Percentiles rank a stretch among this genome's conserved stretches.
Conservation (phyloP, 2,888 invertebrate genomes). For the Latrodectus elegans region DNA sequence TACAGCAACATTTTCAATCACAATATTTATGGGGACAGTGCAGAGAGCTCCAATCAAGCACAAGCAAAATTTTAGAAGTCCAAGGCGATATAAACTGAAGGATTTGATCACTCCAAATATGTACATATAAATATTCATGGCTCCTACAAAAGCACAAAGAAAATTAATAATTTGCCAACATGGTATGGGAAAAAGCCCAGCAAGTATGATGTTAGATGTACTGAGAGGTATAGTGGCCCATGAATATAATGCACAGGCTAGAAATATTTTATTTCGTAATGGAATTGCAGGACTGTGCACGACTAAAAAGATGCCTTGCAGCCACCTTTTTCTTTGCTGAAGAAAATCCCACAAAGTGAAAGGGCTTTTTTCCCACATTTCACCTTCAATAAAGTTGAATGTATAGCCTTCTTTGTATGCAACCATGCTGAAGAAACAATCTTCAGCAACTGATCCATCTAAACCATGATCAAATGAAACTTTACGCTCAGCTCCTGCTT, state of each 20-base stretch:
- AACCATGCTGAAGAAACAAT: slow-evolving; percentile 97
- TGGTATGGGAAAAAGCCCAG: slow-evolving; percentile 89
- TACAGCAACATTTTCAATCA: slow-evolving; percentile 95
- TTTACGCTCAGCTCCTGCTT: slow-evolving; percentile 76
- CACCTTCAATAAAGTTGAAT: slow-evolving; percentile 97
- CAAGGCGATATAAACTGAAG: slow-evolving; percentile 91
- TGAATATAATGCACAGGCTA: slow-evolving; percentile 92
- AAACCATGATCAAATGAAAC: slow-evolving; percentile 97
- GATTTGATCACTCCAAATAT: slow-evolving; percentile 98
- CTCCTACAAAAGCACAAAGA: slow-evolving; percentile 91
- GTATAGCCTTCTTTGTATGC: slow-evolving; percentile 92
- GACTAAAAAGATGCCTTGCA: slow-evolving; percentile 78
- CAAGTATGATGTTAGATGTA: slow-evolving; percentile 90
- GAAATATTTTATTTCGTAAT: slow-evolving; percentile 84
- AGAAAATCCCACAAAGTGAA: slow-evolving; percentile 96
- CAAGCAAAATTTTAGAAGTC: slow-evolving; percentile 84
- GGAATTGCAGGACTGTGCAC: slow-evolving; percentile 85
- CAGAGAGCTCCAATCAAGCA: slow-evolving; percentile 90
- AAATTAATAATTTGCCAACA: slow-evolving; percentile 84
- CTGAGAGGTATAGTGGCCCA: slow-evolving; percentile 96
- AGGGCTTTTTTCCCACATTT: slow-evolving; percentile 99
- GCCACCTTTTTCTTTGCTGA: slow-evolving; percentile 96
- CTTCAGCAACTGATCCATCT: slow-evolving; percentile 98
- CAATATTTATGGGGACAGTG: slow-evolving; percentile 93
- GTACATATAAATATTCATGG: slow-evolving; percentile 97